Evolutionary conservation across 2,888 invertebrate species (phyloP), one percentile per base, ranked within the genome.

Genomic region (Thalpophila matura): DNA sequence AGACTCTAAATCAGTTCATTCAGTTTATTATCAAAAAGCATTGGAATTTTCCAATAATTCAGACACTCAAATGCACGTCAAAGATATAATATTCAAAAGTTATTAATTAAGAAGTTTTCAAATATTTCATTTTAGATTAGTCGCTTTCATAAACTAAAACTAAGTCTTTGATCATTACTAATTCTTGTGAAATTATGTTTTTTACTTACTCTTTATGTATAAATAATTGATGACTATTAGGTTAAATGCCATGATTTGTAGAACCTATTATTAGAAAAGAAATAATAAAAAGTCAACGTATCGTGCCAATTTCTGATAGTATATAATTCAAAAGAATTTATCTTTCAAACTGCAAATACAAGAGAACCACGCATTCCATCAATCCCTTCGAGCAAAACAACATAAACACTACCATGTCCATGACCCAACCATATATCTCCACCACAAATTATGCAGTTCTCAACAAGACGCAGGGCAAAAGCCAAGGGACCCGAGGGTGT

Each of bases 381-480:
- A n/a, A 31, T 5, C 2, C 9, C 9, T 20, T 18, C 0, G 22
- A 29, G 16, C n/a, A 57, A 40, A 49, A 31, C 37, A 16, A 18
- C 24, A 24, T 47, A 33, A 51, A 47, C 6, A 43, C 20, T n/a
- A n/a, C n/a, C n/a, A n/a, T n/a, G n/a, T n/a, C n/a, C 18, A 9
- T 7, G 22, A n/a, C 40, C 24, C 6, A 18, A 10, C n/a, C 37
- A 49, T 62, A 56, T 18, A 55, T 67, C 33, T 56, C 26, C 10
- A 14, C 33, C 27, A 47, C 37, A 54, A 59, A 60, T 58, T 74
- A 68, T 62, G 68, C 59, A 74, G 56, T 46, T 54, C 53, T 60
- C 42, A 31, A 55, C 51, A 51, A 42, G 63, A 58, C 59, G 55
- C 74, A 60, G 35, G 18, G 16, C 38, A 57, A 58, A 60, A 37